These are phyloP conservation scores for Chloromyia formosa DNA, from an alignment of 2,888 invertebrate genomes.

Conservation along the genomic window DNA sequence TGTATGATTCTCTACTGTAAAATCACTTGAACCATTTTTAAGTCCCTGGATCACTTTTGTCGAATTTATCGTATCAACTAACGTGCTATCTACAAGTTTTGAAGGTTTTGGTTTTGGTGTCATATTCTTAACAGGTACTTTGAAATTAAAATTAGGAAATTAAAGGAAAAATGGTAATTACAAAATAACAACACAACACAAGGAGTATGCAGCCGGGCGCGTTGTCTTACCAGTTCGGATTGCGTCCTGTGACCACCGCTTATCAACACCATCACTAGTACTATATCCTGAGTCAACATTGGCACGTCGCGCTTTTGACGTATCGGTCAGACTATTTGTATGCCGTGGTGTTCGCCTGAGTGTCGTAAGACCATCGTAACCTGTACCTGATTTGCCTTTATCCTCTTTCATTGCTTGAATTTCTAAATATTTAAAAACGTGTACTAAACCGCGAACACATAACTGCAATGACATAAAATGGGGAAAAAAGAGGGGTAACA, in stretches of 20 bases:
- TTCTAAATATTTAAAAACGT: constrained; percentile 94
- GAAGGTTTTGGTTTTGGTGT: constrained; percentile 39
- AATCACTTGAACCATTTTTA: constrained; percentile 16
- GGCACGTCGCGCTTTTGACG: constrained; percentile 65
- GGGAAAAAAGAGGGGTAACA: no score
- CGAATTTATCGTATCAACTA: constrained; percentile 32
- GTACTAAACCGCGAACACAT: constrained; percentile 91
- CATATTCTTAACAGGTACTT: constrained; percentile 26
- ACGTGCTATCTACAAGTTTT: constrained; percentile 33
- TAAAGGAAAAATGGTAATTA: neutral
- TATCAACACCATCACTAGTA: constrained; percentile 84
- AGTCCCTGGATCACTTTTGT: constrained; percentile 17
- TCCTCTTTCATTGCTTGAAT: constrained; percentile 81
- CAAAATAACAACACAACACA: neutral
- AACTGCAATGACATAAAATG: constrained; percentile 66
- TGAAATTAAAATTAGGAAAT: constrained; percentile 5
- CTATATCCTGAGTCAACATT: constrained; percentile 91
- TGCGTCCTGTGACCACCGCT: constrained; percentile 83
- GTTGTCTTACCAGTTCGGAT: constrained; percentile 27
- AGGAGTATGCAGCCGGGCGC: no score
- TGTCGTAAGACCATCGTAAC: constrained; percentile 63
- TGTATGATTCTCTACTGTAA: constrained; percentile 12
- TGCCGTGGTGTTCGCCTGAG: constrained; percentile 60
- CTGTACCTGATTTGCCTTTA: constrained; percentile 57
- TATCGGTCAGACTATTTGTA: constrained; percentile 55